Base-by-base conservation (phyloP, 2,113 vertebrate genomes). In the Orcinus orca region DNA sequence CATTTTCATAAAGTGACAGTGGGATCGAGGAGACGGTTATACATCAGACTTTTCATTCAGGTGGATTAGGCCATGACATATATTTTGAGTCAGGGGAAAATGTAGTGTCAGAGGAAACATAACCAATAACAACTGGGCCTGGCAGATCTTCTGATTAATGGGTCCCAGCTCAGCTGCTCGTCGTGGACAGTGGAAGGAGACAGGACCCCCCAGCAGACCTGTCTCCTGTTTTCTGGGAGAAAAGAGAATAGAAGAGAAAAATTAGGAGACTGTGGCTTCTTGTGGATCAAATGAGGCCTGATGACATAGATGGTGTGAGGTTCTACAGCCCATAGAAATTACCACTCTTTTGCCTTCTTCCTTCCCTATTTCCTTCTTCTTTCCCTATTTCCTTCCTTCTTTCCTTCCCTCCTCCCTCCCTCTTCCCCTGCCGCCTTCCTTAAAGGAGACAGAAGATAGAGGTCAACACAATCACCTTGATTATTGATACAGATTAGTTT, bases 41-140 rank as follows among this genome's bases (percentile, higher is more conserved):
- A 73, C 41, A 85, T 89, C 76, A 92, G 90, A 55, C 13, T 26
- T 9, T 80, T 90, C 84, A 85, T 95, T 71, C 81, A 8, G 36
- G 81, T 26, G 70, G 89, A 82, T 95, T 84, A 92, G 83, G 68
- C 25, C 29, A 33, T 93, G 94, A 76, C 87, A 88, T 68, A 23
- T 83, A 84, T 90, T 68, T 93, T 60, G 77, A 96, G 65, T 92
- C 80, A 77, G 36, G 50, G 74, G 67, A 88, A 87, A 70, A 77
- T 25, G 62, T 82, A 86, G n/a, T 41, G 79, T 84, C 81, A 79
- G 82, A 94, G 83, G 84, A 90, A 95, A 90, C 47, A 76, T 92
- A 82, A 86, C 88, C 67, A 85, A 20, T 63, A 91, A 85, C 60
- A 71, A 74, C 67, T 0, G 3, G n/a, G 74, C 38, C 47, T n/a